Percentiles rank a stretch among this genome's conserved stretches.
phyloP scores from a whole-genome alignment of 2,888 invertebrate species.

The Dascillus cervinus region DNA sequence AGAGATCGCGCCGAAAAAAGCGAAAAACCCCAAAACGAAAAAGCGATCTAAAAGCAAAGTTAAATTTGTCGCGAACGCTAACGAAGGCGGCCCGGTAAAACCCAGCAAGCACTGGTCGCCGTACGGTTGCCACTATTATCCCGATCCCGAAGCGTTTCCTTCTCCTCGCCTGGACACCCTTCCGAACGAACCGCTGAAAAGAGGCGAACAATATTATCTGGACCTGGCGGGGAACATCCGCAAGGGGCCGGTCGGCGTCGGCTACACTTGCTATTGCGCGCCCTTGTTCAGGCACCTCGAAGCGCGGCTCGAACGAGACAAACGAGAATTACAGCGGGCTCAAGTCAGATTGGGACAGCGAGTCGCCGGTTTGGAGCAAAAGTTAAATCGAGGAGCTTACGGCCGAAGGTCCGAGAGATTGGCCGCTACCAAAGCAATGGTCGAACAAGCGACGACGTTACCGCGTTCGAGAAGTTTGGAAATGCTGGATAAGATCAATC shows the following conservation, averaged over 20 bases:
- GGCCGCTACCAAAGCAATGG: constrained; percentile 47
- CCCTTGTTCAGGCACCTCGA: constrained; percentile 87
- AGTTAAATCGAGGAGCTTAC: constrained; percentile 57
- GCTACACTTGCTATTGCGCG: constrained; percentile 88
- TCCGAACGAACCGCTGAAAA: constrained; percentile 75
- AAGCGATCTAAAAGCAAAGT: constrained; percentile 40
- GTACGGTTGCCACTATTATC: constrained; percentile 86
- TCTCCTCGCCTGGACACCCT: constrained; percentile 77
- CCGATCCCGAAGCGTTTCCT: constrained; percentile 78
- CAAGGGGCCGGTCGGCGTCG: constrained; percentile 91
- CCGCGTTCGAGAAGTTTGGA: constrained; percentile 67
- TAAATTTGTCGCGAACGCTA: constrained; percentile 28
- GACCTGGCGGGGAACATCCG: constrained; percentile 92
- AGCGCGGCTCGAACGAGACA: constrained; percentile 71
- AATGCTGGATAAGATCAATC: constrained; percentile 47
- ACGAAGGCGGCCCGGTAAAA: constrained; percentile 4
- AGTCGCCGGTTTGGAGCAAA: constrained; percentile 70
- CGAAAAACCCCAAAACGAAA: constrained; percentile 46
- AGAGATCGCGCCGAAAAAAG: constrained; percentile 43
- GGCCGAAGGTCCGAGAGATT: constrained; percentile 51
- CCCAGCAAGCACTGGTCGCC: constrained; percentile 75
- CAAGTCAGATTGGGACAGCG: constrained; percentile 74
- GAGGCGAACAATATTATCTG: constrained; percentile 89
- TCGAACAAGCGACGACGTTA: constrained; percentile 49
- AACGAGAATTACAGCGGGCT: constrained; percentile 70